phyloP scores from a whole-genome alignment of 2,113 vertebrate species.

The Corythornis cristatus region DNA sequence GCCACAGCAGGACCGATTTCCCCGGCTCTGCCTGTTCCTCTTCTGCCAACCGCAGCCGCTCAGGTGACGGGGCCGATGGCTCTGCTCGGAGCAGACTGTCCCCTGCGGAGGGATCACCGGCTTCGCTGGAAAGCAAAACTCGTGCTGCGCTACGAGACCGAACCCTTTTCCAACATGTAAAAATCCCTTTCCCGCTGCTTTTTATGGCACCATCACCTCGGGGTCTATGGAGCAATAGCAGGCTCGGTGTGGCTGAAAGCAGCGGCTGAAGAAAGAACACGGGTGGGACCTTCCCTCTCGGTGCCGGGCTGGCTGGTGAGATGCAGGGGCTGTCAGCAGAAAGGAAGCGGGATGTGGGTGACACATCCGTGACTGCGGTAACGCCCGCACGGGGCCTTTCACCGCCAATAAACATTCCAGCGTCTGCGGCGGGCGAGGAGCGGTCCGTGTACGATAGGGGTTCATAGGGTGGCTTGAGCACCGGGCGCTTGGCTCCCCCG shows the following conservation, averaged over 20 bases:
- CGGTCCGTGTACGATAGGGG: fast-evolving
- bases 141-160: fast-evolving
- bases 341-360: fast-evolving
- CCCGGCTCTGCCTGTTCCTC: not conserved
- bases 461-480: too few species aligned
- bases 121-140: not conserved
- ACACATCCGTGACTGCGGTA: not conserved
- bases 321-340: not conserved
- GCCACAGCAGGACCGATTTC: not conserved
- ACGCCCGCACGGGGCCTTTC: fast-evolving
- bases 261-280: not conserved
- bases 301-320: not conserved
- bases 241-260: not conserved
- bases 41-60: fast-evolving
- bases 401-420: not conserved
- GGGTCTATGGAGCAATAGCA: not conserved
- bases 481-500: not conserved
- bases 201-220: not conserved
- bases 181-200: not conserved
- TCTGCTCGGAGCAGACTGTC: fast-evolving
- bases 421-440: fast-evolving
- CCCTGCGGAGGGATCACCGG: fast-evolving
- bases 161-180: not conserved
- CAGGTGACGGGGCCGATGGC: not conserved
- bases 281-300: too few species aligned